Percentiles rank a stretch among this genome's conserved stretches.
These are phyloP conservation scores for Tringa solitaria DNA, from an alignment of 2,113 vertebrate genomes.

Conservation along the genomic window DNA sequence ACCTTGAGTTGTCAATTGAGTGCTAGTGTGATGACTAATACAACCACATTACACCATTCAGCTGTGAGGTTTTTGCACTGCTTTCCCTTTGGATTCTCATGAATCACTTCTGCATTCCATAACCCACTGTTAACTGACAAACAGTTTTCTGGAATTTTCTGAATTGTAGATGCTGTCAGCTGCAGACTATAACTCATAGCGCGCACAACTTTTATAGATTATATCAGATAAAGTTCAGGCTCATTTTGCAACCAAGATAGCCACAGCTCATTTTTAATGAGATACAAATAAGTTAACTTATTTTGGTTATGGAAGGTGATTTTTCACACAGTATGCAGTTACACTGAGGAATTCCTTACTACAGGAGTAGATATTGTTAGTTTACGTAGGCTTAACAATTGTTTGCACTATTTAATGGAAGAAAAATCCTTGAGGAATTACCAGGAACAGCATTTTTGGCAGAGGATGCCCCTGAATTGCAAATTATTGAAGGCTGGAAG, in stretches of 20 bases:
- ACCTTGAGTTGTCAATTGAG: neutral
- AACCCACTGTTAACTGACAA: neutral
- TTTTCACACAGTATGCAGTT: neutral
- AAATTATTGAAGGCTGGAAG: neutral
- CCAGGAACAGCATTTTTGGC: neutral
- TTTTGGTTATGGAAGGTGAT: neutral
- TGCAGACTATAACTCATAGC: neutral
- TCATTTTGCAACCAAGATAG: neutral
- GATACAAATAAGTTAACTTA: neutral
- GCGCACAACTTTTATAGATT: neutral
- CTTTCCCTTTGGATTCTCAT: neutral
- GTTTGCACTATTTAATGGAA: neutral
- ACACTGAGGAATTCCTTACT: neutral
- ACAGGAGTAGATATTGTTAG: neutral
- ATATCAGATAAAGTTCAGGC: neutral
- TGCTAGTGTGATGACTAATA: neutral
- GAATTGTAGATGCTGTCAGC: neutral
- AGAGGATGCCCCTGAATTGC: neutral
- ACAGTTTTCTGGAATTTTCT: neutral
- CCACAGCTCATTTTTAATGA: neutral
- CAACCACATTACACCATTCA: neutral
- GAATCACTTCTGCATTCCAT: neutral
- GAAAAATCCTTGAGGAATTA: neutral
- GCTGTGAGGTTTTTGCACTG: neutral
- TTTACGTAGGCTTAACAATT: neutral